Base-by-base conservation (phyloP, 2,797 vertebrate species). In the Anguilla obscura region DNA sequence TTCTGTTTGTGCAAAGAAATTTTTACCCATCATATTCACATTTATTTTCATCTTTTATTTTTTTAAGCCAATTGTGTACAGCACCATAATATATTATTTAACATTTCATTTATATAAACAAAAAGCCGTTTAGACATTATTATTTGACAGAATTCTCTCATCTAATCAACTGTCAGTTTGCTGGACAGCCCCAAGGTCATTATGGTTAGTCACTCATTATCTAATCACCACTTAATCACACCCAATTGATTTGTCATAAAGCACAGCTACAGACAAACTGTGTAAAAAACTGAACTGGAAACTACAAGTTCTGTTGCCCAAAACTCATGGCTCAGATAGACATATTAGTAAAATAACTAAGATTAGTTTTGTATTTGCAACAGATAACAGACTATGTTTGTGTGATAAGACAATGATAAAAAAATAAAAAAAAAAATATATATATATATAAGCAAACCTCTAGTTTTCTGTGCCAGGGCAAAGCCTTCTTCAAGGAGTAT, bases 401-500 rank as follows among this genome's bases (percentile, higher is more conserved):
- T 4, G 74, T 79, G 74, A 79, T 21, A 45, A 5, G 74, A 45
- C 30, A 14, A 45, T 79, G 33, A 79, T 40, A 18, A 40, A 14
- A 36, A 36, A 16, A 56, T 36, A n/a, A n/a, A n/a, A n/a, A n/a
- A n/a, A n/a, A n/a, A n/a, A n/a, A 36, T 36, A 54, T 14, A 54
- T 10, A 10, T 54, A 54, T 4, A 7, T 24, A 82, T 3, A 84
- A 48, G 92, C 90, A 90, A 96, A 99, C 98, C 98, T 98, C 97
- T 98, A 84, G 96, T 97, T 95, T 97, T 98, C 94, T 99, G 98
- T 79, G 98, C 98, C 95, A 99, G 93, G 3, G 98, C 97, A 87
- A 99, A 98, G 45, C 96, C 97, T 94, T 99, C 98, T 93, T 98
- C 97, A 92, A 98, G 96, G 87, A 99, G 95, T 93, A 98, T 93